phyloP scores from a whole-genome alignment of 2,113 vertebrate genomes.

The Eulemur rufifrons region DNA sequence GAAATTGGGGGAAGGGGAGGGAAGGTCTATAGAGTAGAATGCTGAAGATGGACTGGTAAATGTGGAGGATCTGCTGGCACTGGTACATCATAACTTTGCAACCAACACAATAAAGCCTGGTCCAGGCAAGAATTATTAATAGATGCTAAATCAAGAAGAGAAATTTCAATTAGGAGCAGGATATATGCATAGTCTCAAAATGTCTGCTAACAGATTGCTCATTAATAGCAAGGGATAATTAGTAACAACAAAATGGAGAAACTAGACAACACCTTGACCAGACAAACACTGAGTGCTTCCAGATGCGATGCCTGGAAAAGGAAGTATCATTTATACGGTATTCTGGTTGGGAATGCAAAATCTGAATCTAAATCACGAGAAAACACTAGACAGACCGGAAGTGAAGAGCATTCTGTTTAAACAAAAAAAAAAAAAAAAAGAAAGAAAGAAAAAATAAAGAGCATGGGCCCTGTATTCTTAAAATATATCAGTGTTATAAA shows the following conservation, averaged over 20 bases:
- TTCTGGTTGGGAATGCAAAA: neutral
- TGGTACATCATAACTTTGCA: neutral
- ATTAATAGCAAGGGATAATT: neutral
- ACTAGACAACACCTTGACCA: neutral
- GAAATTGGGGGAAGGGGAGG: neutral
- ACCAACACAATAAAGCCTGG: neutral
- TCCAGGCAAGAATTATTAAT: neutral
- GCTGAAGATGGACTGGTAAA: neutral
- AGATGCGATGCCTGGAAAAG: neutral
- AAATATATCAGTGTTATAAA: neutral
- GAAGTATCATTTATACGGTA: neutral
- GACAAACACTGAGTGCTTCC: neutral
- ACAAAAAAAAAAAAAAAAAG: neutral
- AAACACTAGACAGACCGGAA: neutral
- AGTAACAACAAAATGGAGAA: neutral
- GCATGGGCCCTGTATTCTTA: neutral
- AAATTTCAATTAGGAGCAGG: neutral
- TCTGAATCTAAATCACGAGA: neutral
- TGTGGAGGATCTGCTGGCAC: rapidly evolving
- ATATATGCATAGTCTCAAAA: neutral
- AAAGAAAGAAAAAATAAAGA: neutral
- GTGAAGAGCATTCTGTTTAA: neutral
- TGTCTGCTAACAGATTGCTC: neutral
- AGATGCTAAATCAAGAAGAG: neutral
- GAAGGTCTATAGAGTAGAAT: neutral